These are phyloP conservation scores for Drosophila busckii DNA, from an alignment of 1,140 invertebrate genomes.

Conservation along the genomic window DNA sequence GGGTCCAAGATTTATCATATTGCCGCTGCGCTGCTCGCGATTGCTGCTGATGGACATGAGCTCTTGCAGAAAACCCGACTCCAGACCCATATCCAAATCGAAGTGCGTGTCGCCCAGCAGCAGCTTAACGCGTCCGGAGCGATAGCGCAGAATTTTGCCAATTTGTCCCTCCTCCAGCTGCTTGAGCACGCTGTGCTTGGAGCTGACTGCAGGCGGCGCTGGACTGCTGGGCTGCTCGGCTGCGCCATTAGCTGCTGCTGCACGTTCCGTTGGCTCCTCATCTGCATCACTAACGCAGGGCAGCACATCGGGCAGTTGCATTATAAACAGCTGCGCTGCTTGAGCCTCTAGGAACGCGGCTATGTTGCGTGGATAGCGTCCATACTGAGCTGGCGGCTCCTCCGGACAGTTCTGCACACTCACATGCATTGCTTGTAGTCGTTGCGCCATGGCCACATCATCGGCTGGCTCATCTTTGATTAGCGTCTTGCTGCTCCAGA, in stretches of 20 bases:
- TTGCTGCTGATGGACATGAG: slow-evolving; percentile 74
- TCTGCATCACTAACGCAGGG: slow-evolving; percentile 78
- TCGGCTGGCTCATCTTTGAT: slow-evolving; percentile 25
- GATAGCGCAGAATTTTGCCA: slow-evolving; percentile 81
- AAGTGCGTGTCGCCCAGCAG: slow-evolving; percentile 80
- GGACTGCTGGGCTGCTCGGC: slow-evolving; percentile 28
- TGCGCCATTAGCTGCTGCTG: slow-evolving; percentile 9
- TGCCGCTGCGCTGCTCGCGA: slow-evolving; percentile 68
- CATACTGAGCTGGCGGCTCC: slow-evolving; percentile 54
- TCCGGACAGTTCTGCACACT: slow-evolving; percentile 22
- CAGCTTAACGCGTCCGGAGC: slow-evolving; percentile 81
- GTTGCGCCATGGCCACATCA: slow-evolving; percentile 38
- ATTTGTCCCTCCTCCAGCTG: slow-evolving; percentile 81
- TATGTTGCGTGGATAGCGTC: slow-evolving; percentile 57
- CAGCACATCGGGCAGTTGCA: slow-evolving; percentile 79
- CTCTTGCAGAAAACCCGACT: slow-evolving; percentile 77
- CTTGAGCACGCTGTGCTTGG: slow-evolving; percentile 44
- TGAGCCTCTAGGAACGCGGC: slow-evolving; percentile 40
- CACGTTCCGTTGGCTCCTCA: too few relatives aligned
- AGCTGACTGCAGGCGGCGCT: not conserved
- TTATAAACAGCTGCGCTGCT: slow-evolving; percentile 61
- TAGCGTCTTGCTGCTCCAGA: slow-evolving; percentile 51
- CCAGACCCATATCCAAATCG: slow-evolving; percentile 79
- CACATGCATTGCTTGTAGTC: slow-evolving; percentile 44
- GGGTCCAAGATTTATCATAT: slow-evolving; percentile 78